phyloP scores from a whole-genome alignment of 2,113 vertebrate species.

The Eupsittula cactorum region DNA sequence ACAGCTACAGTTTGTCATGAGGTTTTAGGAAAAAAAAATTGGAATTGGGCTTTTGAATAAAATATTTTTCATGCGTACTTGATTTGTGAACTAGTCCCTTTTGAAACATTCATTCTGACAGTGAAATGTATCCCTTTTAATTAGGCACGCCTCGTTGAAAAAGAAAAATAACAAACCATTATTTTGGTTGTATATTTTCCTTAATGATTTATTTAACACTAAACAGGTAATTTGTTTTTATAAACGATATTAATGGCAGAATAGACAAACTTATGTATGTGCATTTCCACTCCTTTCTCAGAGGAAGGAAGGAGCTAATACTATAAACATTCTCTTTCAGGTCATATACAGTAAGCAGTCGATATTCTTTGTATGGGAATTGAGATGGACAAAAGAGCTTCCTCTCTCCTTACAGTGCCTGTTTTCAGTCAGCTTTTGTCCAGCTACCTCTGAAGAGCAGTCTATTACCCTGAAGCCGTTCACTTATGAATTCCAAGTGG shows the following conservation, averaged over 20 bases:
- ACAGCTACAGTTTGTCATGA: background rate
- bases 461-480: conserved; percentile 83
- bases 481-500: conserved; percentile 88
- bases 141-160: background rate
- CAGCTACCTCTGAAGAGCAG: conserved; percentile 75
- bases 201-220: background rate
- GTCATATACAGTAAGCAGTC: conserved; percentile 86
- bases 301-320: conserved; percentile 22
- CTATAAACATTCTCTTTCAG: conserved; percentile 69
- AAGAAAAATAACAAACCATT: background rate
- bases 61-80: background rate
- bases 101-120: background rate
- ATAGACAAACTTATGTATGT: background rate
- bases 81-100: background rate
- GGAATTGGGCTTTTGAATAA: background rate
- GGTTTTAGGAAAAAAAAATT: background rate
- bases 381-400: conserved; percentile 85
- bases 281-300: background rate
- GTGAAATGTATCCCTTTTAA: background rate
- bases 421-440: conserved; percentile 88
- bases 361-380: conserved; percentile 93
- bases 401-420: conserved; percentile 83
- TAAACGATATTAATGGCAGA: background rate
- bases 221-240: background rate
- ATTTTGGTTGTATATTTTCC: background rate